Evolutionary conservation across 2,797 vertebrate genomes (phyloP), one percentile per base, ranked within the genome.

Genomic region (Chromobotia macracanthus): DNA sequence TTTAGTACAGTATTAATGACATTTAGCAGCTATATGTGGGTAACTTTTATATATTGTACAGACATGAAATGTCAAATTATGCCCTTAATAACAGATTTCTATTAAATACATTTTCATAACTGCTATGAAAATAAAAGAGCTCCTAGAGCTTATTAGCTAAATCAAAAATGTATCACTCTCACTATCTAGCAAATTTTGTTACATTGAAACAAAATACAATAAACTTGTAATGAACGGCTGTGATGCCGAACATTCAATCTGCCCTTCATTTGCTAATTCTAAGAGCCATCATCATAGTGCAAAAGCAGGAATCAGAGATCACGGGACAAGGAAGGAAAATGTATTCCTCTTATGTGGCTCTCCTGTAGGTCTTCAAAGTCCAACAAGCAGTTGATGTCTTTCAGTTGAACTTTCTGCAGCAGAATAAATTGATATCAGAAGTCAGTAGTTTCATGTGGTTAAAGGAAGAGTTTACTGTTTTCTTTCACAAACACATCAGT

Each of bases 331-430:
- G 86, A 87, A 51, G 63, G 83, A 63, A 81, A 64, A 72, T 12
- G 77, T 80, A 83, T 56, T 55, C 80, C 83, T 70, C 58, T 84
- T 76, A 86, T n/a, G n/a, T 67, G 50, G 66, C 77, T 78, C 50
- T 82, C 41, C 35, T 85, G 77, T 46, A 19, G 9, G 44, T 77
- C 9, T 60, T 53, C 28, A 4, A 1, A 38, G 50, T 53, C n/a
- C 19, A 56, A 58, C n/a, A 13, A 8, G 11, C 13, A 31, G 83
- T 12, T 3, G 41, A 23, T 61, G 64, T 46, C 77, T 25, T 66
- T 98, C 93, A 97, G 90, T 95, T 94, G 89, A 93, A 92, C 89
- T 94, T 94, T 93, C 97, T 98, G 83, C 9, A 80, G 75, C 48
- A 61, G 66, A 23, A 83, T 46, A 10, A 25, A 5, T 0, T 48